Evolutionary conservation across 2,888 invertebrate genomes (phyloP).

Genomic region (Zhuqinia jingwanae): DNA sequence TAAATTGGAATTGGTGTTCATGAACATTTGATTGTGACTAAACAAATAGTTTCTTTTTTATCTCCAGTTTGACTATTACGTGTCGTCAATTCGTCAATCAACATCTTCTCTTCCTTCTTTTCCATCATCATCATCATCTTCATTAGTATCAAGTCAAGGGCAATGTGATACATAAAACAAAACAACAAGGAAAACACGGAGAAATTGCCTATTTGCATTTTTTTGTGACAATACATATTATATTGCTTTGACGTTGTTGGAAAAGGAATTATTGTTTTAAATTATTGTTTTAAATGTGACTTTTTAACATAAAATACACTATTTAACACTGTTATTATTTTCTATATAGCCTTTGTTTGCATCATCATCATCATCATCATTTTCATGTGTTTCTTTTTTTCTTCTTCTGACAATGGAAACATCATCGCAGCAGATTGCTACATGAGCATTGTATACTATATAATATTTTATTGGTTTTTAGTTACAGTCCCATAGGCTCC

Average conservation of each 20-base stretch:
- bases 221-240: background rate
- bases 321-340: conserved; percentile 15
- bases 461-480: conserved; percentile 45
- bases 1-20: background rate
- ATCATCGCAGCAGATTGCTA: background rate
- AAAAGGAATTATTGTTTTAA: background rate
- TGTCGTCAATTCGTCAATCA: background rate
- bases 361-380: too few species aligned
- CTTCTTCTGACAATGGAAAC: conserved; percentile 38
- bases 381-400: background rate
- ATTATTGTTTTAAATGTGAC: conserved; percentile 7
- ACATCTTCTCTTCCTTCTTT: background rate
- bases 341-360: background rate
- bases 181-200: background rate
- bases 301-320: conserved; percentile 2
- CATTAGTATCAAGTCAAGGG: conserved; percentile 35
- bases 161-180: conserved; percentile 34
- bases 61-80: background rate
- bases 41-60: background rate
- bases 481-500: conserved; percentile 22
- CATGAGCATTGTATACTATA: background rate
- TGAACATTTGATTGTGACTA: background rate
- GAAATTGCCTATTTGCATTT: background rate
- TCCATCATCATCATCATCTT: conserved; percentile 14
- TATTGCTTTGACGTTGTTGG: background rate